Percentiles rank a stretch among this genome's conserved stretches.
phyloP scores from a whole-genome alignment of 2,888 invertebrate species.

The Tribolium freemani region DNA sequence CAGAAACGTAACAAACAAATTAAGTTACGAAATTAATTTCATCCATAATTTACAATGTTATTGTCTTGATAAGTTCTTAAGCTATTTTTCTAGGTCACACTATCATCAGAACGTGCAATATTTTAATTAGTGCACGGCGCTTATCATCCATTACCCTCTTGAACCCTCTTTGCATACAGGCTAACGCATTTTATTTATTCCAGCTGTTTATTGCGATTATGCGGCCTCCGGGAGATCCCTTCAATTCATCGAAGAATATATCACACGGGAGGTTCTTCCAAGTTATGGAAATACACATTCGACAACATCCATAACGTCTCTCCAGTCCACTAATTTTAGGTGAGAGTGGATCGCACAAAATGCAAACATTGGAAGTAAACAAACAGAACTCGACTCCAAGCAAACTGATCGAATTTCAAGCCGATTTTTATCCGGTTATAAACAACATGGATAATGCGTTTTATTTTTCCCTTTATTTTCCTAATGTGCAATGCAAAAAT shows the following conservation, averaged over 20 bases:
- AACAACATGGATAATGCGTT: too few relatives aligned
- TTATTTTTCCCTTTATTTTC: too few relatives aligned
- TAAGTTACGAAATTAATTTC: conserved; percentile 6
- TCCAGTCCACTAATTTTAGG: conserved; percentile 90
- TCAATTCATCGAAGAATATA: conserved; percentile 89
- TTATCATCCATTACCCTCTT: too few relatives aligned
- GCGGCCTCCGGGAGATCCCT: conserved; percentile 87
- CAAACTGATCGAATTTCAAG: background rate
- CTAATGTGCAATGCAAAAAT: too few relatives aligned
- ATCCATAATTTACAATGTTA: conserved; percentile 3
- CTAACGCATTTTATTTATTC: conserved; percentile 51
- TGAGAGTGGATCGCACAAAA: conserved; percentile 63
- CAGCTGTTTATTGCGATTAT: conserved; percentile 91
- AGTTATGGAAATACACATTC: conserved; percentile 87
- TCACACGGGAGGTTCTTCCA: conserved; percentile 83
- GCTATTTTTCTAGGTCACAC: conserved; percentile 12
- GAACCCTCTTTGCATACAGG: too few relatives aligned
- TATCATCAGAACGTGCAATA: conserved; percentile 11
- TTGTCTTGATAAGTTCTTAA: background rate
- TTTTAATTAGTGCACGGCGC: background rate
- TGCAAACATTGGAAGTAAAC: background rate
- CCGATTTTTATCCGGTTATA: background rate
- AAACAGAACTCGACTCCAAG: background rate
- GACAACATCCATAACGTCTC: conserved; percentile 86
- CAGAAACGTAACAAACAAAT: background rate